These are phyloP conservation scores for Lophochroa leadbeateri DNA, from an alignment of 2,113 vertebrate genomes.

Conservation along the genomic window DNA sequence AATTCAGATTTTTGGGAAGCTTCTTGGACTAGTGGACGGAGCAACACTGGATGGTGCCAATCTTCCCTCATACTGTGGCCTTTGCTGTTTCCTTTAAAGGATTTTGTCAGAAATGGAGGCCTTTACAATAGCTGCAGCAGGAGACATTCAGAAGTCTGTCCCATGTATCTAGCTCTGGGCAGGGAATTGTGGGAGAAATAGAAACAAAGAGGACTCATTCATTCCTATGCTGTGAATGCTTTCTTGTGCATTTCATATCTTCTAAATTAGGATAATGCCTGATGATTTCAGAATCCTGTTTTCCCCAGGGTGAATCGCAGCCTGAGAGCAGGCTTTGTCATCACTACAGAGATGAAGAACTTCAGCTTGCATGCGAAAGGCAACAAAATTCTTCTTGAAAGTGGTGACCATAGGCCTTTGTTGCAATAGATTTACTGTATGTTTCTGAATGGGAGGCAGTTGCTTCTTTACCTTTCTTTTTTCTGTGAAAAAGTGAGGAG, in stretches of 20 bases:
- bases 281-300: background rate
- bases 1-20: conserved; percentile 59
- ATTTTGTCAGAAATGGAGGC: background rate
- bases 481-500: background rate
- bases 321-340: background rate
- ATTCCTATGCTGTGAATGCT: background rate
- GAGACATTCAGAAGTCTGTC: background rate
- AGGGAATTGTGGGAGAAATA: background rate
- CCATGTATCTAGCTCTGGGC: rapidly evolving
- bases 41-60: background rate
- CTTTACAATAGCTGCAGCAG: background rate
- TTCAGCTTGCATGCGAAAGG: background rate
- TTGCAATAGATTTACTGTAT: background rate
- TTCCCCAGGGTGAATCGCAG: background rate
- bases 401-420: background rate
- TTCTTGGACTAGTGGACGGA: background rate
- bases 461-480: background rate
- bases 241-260: background rate
- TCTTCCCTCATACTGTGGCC: background rate
- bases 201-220: background rate
- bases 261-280: background rate
- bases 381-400: conserved; percentile 14
- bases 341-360: background rate
- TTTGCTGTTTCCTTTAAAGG: conserved; percentile 8
- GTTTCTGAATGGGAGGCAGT: background rate